Base-by-base conservation (phyloP, 2,113 vertebrate genomes). In the Chroicocephalus ridibundus region DNA sequence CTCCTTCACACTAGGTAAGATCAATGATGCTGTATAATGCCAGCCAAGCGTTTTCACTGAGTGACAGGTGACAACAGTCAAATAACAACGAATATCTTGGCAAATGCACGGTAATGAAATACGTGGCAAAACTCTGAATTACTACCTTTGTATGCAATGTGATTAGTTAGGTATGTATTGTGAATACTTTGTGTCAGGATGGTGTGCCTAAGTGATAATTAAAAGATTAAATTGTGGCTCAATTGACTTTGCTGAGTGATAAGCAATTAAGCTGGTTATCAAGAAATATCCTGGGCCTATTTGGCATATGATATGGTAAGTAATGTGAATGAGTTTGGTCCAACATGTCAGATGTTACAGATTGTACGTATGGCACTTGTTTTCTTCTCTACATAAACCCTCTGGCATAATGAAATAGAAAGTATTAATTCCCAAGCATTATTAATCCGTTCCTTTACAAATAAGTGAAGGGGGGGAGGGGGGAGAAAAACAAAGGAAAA, bases 41-140 rank as follows among this genome's bases (percentile, higher is more conserved):
- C 42, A 95, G 60, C 38, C 54, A 81, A 93, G 42, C 16, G 0
- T 88, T 96, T 96, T 91, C 57, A 49, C 36, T 81, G 92, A 96
- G 29, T 94, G 95, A 75, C 94, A 94, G 74, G 85, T 94, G 86
- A 95, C 93, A 95, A 76, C n/a, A 88, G 5, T 1, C 1, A 52
- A 92, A 92, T 87, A 75, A 66, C 57, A 94, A 93, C 8, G 1
- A 90, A 65, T n/a, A 64, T 74, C 61, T 69, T 81, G 69, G 66
- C 47, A 85, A 92, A 84, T n/a, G 40, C 64, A 46, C 3, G 6
- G 12, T 66, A 91, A 82, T 76, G 61, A 90, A 94, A 64, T 89
- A 93, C 7, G 20, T 94, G 94, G 54, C 7, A 91, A 93, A 97
- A 87, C 46, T 94, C 55, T 69, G 26, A 91, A 93, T 77, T 49